Conservation (phyloP, 2,888 invertebrate genomes). For the Pandemis heparana region DNA sequence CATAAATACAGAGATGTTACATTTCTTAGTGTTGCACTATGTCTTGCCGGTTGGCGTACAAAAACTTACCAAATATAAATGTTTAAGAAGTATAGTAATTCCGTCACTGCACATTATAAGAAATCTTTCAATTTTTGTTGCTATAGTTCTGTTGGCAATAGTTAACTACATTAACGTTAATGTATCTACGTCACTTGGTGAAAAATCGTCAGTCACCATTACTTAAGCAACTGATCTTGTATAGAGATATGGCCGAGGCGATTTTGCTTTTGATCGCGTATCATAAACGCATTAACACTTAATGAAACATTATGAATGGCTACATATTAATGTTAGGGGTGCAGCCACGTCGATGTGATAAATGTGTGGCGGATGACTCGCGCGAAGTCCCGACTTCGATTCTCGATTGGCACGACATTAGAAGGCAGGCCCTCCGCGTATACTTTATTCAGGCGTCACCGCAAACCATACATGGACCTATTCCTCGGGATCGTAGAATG, state of each 20-base stretch:
- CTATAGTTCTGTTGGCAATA: conserved; percentile 28
- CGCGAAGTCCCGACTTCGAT: conserved; percentile 67
- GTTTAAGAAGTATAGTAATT: not conserved
- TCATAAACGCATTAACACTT: conserved; percentile 77
- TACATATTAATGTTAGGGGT: conserved; percentile 75
- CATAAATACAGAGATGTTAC: not conserved
- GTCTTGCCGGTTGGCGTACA: too few species aligned
- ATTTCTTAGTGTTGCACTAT: too few species aligned
- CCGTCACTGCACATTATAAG: not conserved
- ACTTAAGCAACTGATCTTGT: conserved; percentile 41
- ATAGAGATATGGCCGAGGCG: conserved; percentile 42
- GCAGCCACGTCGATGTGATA: conserved; percentile 79
- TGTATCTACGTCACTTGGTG: conserved; percentile 30
- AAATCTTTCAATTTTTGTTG: conserved; percentile 15
- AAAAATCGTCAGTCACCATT: conserved; percentile 42
- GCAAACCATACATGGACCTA: conserved; percentile 31
- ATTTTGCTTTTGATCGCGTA: conserved; percentile 54
- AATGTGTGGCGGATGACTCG: conserved; percentile 78
- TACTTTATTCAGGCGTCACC: conserved; percentile 42
- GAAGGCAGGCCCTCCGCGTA: conserved; percentile 49
- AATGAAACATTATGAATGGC: conserved; percentile 84
- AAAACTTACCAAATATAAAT: too few species aligned
- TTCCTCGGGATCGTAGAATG: conserved; percentile 28
- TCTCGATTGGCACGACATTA: conserved; percentile 71
- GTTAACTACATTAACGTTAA: conserved; percentile 19